Evolutionary conservation across 2,113 vertebrate genomes (phyloP), one percentile per base, ranked within the genome.

Genomic region (Hiodon tergisus): DNA sequence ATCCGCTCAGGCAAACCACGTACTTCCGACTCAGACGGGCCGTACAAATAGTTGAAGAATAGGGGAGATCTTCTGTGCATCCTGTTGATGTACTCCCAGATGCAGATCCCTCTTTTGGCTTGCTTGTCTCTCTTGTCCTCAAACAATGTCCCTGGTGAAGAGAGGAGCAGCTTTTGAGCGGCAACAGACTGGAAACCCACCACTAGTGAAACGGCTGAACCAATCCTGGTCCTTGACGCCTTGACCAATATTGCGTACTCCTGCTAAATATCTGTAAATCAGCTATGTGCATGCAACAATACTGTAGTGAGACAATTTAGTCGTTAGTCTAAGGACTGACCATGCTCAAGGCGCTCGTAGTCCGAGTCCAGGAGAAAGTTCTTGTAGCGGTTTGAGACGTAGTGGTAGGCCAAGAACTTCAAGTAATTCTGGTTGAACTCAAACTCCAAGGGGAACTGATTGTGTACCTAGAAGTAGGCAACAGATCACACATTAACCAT

Each of bases 391-490:
- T 97, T 98, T 82, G 97, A 99, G 84, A 98, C 88, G 78, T 97
- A 94, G 84, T 99, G 96, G 88, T 98, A 98, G 75, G 97, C 97
- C 89, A 99, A 86, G 88, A 98, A 99, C 92, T 96, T 97, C 85
- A 99, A 87, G 88, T 98, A 99, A 90, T 97, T 94, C 69, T 96
- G 95, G 91, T 98, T 99, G 88, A 98, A 99, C 89, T 99, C 96
- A 92, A 99, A 99, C 85, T 98, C 96, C 67, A 93, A 89, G 78
- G 97, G 96, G 87, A 94, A 94, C 77, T 98, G 97, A 84, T 89
- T 92, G 88, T 96, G 91, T 88, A 98, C 87, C 96, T 98, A 88
- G 67, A 87, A 89, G 79, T 71, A 83, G 54, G 86, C 78, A 50
- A 47, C 76, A 86, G 3, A 5, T 3, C 52, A 16, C 59, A 67